Conservation (phyloP, 1,140 invertebrate species). For the Periplaneta americana region DNA sequence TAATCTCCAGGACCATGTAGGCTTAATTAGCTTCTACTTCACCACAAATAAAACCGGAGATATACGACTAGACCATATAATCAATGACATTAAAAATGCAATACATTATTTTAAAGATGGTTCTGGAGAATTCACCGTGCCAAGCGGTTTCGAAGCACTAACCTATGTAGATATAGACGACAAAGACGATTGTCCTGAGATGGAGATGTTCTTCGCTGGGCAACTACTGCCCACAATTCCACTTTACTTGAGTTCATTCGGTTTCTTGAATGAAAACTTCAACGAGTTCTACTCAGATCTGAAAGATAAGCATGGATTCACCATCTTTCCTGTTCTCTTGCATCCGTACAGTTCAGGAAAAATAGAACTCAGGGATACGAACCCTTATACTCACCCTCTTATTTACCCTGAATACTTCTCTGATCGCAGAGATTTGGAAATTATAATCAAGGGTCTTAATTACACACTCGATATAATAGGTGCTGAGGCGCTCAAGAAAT, state of each 20-base stretch:
- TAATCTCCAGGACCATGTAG: constrained; percentile 67
- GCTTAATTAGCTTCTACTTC: constrained; percentile 44
- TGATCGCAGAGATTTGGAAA: too few species aligned
- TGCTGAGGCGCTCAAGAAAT: constrained; percentile 24
- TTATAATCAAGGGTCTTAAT: too few species aligned
- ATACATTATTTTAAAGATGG: constrained; percentile 52
- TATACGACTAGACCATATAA: constrained; percentile 48
- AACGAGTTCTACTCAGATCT: constrained; percentile 51
- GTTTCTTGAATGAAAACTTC: too few species aligned
- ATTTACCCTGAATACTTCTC: constrained; percentile 65
- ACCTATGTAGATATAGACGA: constrained; percentile 42
- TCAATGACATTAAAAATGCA: constrained; percentile 54
- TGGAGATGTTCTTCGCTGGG: too few species aligned
- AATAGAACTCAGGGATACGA: constrained; percentile 56
- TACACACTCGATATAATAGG: too few species aligned
- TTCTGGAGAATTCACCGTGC: constrained; percentile 53
- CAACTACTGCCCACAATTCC: too few species aligned
- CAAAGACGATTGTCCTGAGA: constrained; percentile 32
- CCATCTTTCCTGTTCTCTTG: constrained; percentile 25
- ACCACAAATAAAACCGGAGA: constrained; percentile 34
- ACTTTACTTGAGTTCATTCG: too few species aligned
- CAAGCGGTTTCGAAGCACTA: constrained; percentile 51
- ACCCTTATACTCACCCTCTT: constrained; percentile 69
- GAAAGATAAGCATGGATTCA: constrained; percentile 39
- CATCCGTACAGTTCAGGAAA: constrained; percentile 33